These are phyloP conservation scores for Chlorodrepanis virens DNA, from an alignment of 2,113 vertebrate species.

Conservation along the genomic window DNA sequence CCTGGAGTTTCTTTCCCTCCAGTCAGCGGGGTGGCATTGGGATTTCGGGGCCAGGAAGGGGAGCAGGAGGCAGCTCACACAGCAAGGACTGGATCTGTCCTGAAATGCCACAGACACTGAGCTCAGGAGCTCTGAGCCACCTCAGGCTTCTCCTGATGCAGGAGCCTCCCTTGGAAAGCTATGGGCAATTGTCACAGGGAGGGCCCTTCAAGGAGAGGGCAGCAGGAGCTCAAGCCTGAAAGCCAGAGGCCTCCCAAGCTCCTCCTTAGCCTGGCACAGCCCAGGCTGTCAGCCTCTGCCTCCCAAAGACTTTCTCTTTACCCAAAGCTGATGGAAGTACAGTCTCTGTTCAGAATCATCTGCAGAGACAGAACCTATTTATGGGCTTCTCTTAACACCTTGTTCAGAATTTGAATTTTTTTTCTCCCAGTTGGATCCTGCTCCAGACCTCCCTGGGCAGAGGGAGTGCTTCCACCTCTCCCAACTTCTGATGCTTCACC, in stretches of 20 bases:
- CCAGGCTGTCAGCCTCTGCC: no score
- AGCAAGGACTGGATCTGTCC: not conserved
- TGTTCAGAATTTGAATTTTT: not conserved
- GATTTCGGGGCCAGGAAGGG: fast-evolving
- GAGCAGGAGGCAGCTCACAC: not conserved
- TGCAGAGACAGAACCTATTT: not conserved
- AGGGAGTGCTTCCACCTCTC: not conserved
- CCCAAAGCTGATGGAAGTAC: not conserved
- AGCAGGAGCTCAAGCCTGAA: not conserved
- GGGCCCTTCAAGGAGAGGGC: not conserved
- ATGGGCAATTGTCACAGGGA: not conserved
- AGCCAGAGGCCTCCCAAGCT: not conserved
- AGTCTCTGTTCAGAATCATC: not conserved
- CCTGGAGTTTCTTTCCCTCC: not conserved
- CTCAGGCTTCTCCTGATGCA: not conserved
- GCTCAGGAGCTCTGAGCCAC: not conserved
- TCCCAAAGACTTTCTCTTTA: not conserved
- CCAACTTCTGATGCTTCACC: no score
- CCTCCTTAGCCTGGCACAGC: not conserved
- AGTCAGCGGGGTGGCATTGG: fast-evolving
- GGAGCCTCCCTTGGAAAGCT: not conserved
- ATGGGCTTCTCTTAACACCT: not conserved
- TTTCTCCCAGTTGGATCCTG: not conserved
- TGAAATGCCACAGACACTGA: not conserved
- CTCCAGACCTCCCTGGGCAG: not conserved